Percentiles rank a stretch among this genome's conserved stretches.
Evolutionary conservation across 1,140 invertebrate genomes (phyloP).

Genomic region (Coelopa frigida): DNA sequence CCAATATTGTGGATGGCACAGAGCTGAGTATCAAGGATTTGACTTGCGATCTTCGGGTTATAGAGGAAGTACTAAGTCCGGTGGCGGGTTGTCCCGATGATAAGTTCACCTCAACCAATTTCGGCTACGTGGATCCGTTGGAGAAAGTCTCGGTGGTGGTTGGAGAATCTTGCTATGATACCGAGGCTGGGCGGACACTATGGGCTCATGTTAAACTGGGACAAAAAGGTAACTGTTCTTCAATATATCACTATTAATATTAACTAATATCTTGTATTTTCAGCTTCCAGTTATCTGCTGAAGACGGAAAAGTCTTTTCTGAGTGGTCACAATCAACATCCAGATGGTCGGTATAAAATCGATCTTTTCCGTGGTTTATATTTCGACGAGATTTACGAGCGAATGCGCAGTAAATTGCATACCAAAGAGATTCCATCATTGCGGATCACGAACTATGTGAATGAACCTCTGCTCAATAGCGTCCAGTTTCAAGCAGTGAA

Average conservation of each 20-base stretch:
- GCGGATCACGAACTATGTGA: slow-evolving; percentile 3
- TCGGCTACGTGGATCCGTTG: slow-evolving; percentile 12
- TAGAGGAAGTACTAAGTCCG: slow-evolving; percentile 9
- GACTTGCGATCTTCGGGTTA: slow-evolving; percentile 12
- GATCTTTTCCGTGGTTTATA: slow-evolving; percentile 10
- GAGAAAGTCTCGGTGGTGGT: slow-evolving; percentile 6
- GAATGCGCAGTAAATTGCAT: not conserved
- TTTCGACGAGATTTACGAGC: slow-evolving; percentile 13
- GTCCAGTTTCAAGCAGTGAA: slow-evolving; percentile 9
- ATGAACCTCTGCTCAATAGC: slow-evolving; percentile 9
- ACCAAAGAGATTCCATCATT: not conserved
- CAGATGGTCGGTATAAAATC: slow-evolving; percentile 12
- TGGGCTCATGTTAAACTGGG: slow-evolving; percentile 13
- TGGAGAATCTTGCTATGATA: slow-evolving; percentile 13
- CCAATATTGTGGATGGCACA: not conserved
- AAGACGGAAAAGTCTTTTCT: slow-evolving; percentile 1
- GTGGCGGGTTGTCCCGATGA: slow-evolving; percentile 5
- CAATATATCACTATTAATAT: not conserved
- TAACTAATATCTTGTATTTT: not conserved
- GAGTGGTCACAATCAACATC: not conserved
- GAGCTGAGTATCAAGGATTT: not conserved
- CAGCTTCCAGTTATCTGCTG: not conserved
- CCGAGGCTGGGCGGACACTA: slow-evolving; percentile 1
- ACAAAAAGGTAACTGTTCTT: not conserved
- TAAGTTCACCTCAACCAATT: slow-evolving; percentile 5